Evolutionary conservation across 2,113 vertebrate species (phyloP).

Genomic region (Sterna hirundo): DNA sequence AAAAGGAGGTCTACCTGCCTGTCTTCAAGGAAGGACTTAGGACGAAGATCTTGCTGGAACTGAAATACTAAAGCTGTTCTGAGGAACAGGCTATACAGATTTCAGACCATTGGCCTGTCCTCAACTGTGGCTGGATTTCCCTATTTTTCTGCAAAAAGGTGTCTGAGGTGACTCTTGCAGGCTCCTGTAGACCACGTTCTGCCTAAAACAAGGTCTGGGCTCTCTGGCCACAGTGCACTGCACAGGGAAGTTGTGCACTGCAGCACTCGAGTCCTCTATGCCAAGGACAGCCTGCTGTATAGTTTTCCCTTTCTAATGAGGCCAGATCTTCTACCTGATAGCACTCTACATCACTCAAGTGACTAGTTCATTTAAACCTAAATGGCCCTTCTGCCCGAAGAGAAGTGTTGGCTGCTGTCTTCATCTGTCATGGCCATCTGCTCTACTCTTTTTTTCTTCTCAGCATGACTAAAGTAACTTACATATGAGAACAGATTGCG

Average conservation of each 20-base stretch:
- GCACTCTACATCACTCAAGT: constrained; percentile 14
- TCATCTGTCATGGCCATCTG: constrained; percentile 70
- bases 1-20: background rate
- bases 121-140: background rate
- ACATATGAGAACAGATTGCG: constrained; percentile 38
- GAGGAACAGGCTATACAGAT: background rate
- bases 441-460: constrained; percentile 37
- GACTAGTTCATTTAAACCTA: constrained; percentile 53
- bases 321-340: constrained; percentile 40
- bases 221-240: background rate
- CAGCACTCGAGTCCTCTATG: background rate
- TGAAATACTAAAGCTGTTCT: background rate
- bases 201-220: background rate
- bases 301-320: background rate
- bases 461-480: constrained; percentile 50
- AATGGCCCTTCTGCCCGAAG: constrained; percentile 53
- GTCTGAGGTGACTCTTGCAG: background rate
- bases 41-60: background rate
- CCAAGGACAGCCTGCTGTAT: background rate
- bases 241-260: background rate
- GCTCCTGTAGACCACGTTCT: background rate
- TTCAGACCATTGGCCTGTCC: background rate
- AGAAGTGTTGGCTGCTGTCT: constrained; percentile 45
- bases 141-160: background rate
- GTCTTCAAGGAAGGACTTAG: background rate